Base-by-base conservation (phyloP, 2,797 vertebrate species). In the Neopelma chrysocephalum region DNA sequence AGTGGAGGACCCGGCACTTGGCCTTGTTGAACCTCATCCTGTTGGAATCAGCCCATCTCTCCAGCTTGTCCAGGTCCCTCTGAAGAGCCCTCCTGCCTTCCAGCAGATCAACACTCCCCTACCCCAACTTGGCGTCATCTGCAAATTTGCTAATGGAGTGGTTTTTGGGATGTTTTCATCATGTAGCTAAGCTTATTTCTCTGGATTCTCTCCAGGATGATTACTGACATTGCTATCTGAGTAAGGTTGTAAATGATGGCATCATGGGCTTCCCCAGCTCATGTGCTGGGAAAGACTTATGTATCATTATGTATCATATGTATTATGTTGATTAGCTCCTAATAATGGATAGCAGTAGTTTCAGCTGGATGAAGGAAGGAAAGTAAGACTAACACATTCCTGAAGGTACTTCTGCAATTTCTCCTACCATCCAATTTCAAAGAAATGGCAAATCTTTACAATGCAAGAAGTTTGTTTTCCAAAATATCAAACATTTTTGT, bases 401-500 rank as follows among this genome's bases (percentile, higher is more conserved):
- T 79, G n/a, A 72, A 76, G 12, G 65, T 77, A 88, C 8, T 71
- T 82, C 10, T 80, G 64, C 12, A 53, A 45, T 93, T 96, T 94
- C 56, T 94, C 18, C 72, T 94, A 12, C 47, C n/a, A 15, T 70
- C 31, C 40, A 18, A 18, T 83, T 82, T 89, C 42, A 91, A 94
- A 92, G 85, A 91, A 87, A 93, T 77, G 20, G 47, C 43, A 89
- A 66, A 72, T 68, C 64, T 90, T 91, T 38, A 65, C 57, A 83
- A 87, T 53, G 43, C 34, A 26, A 82, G 66, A 64, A 58, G 81
- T 72, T 72, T 66, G 32, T 91, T 77, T 90, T 93, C 88, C 85
- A 90, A 88, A 96, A 92, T 90, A 76, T 76, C 70, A 88, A 88
- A 82, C 68, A 89, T 93, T 94, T 96, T 87, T 95, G 89, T 96